phyloP scores from a whole-genome alignment of 23 tunicate genomes.

The Diplosoma virens region DNA sequence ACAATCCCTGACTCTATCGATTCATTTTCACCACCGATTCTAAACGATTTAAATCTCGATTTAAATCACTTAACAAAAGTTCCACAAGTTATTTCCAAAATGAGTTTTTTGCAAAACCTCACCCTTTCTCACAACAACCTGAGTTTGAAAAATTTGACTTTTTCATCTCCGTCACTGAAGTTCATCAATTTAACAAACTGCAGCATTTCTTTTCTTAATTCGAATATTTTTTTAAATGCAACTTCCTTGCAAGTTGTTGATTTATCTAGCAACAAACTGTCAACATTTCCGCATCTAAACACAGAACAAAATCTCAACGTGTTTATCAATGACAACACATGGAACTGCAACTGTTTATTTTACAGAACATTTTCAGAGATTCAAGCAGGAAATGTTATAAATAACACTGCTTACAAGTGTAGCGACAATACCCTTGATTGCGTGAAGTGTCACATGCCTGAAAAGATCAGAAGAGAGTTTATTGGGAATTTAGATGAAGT shows the following conservation, averaged over 20 bases:
- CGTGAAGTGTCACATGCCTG: too few species aligned
- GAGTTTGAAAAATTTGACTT: neutral
- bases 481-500: too few species aligned
- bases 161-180: neutral
- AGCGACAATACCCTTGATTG: too few species aligned
- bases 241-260: neutral
- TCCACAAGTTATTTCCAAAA: too few species aligned
- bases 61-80: too few species aligned
- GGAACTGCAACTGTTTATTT: constrained; percentile 1
- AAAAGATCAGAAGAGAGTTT: too few species aligned
- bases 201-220: neutral
- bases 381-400: neutral
- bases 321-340: neutral
- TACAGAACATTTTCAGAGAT: neutral
- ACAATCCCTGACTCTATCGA: too few species aligned
- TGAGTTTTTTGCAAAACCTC: too few species aligned
- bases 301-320: neutral
- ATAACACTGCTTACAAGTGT: neutral
- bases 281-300: neutral
- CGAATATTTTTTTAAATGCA: neutral
- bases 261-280: neutral
- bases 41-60: too few species aligned
- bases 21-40: too few species aligned
- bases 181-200: neutral
- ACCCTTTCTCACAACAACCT: neutral